Evolutionary conservation across 1,140 invertebrate species (phyloP).

Genomic region (Drosophila aff.): DNA sequence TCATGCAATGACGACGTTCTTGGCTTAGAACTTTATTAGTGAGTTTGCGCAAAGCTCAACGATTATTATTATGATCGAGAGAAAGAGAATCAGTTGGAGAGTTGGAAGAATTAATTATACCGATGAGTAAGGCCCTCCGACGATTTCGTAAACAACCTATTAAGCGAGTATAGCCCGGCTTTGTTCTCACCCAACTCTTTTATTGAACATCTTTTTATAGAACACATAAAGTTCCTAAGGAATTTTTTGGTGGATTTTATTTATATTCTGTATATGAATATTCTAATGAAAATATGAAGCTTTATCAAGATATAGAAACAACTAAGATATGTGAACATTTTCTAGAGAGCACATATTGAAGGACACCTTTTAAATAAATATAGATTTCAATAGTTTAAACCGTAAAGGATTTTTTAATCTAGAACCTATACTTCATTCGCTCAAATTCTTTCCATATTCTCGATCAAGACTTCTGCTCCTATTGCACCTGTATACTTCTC

Average conservation of each 20-base stretch:
- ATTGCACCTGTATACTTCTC: too few relatives aligned
- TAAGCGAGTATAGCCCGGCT: not conserved
- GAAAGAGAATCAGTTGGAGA: not conserved
- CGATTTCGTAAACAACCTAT: constrained; percentile 18
- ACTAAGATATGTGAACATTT: not conserved
- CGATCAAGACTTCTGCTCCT: too few relatives aligned
- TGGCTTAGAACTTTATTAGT: constrained; percentile 31
- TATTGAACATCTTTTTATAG: constrained; percentile 17
- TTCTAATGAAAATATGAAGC: not conserved
- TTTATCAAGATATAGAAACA: not conserved
- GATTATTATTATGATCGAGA: constrained; percentile 16
- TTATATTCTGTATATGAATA: not conserved
- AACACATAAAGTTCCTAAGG: constrained; percentile 5
- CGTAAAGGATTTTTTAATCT: not conserved
- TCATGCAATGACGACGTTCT: constrained; percentile 7
- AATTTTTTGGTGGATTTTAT: not conserved
- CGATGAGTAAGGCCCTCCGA: constrained; percentile 13
- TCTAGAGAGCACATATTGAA: not conserved
- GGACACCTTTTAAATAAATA: not conserved
- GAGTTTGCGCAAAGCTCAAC: constrained; percentile 23
- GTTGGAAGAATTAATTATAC: constrained; percentile 18
- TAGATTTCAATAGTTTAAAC: too few relatives aligned
- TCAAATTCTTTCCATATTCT: too few relatives aligned
- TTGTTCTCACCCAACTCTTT: constrained; percentile 16
- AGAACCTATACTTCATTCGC: too few relatives aligned